phyloP scores from a whole-genome alignment of 1,140 invertebrate genomes.

The Neodiprion fabricii region DNA sequence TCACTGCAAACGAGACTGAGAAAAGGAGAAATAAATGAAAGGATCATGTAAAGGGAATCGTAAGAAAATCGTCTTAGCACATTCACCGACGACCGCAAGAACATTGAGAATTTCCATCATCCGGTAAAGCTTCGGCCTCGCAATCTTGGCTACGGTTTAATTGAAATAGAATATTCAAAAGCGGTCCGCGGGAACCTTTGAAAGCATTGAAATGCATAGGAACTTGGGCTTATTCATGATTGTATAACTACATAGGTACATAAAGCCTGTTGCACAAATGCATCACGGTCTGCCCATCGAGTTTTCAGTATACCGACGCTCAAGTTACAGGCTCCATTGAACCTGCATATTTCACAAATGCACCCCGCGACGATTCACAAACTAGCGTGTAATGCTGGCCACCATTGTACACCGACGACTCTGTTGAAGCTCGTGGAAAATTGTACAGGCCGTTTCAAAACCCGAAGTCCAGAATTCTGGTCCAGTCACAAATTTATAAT shows the following conservation, averaged over 20 bases:
- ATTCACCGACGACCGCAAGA: background rate
- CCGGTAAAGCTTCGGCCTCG: background rate
- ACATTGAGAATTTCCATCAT: background rate
- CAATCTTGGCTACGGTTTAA: constrained; percentile 7
- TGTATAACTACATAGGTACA: constrained; percentile 35
- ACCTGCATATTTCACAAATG: constrained; percentile 20
- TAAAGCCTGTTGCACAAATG: constrained; percentile 45
- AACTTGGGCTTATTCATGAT: constrained; percentile 37
- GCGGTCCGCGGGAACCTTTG: background rate
- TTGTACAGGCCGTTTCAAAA: background rate
- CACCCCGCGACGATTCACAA: constrained; percentile 10
- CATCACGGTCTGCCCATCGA: constrained; percentile 30
- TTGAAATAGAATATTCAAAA: constrained; percentile 1
- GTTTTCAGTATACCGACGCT: constrained; percentile 20
- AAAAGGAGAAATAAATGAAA: background rate
- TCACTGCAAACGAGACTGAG: background rate
- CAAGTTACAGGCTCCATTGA: constrained; percentile 20
- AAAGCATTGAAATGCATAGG: constrained; percentile 32
- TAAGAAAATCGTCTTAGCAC: too few relatives aligned
- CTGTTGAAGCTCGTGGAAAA: background rate
- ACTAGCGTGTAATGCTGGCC: constrained; percentile 13
- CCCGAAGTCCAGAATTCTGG: background rate
- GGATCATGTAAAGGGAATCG: background rate
- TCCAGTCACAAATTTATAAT: too few relatives aligned
- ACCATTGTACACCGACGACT: background rate